Conservation (phyloP, 2,888 invertebrate species). For the Kryphioiulus occultus region DNA sequence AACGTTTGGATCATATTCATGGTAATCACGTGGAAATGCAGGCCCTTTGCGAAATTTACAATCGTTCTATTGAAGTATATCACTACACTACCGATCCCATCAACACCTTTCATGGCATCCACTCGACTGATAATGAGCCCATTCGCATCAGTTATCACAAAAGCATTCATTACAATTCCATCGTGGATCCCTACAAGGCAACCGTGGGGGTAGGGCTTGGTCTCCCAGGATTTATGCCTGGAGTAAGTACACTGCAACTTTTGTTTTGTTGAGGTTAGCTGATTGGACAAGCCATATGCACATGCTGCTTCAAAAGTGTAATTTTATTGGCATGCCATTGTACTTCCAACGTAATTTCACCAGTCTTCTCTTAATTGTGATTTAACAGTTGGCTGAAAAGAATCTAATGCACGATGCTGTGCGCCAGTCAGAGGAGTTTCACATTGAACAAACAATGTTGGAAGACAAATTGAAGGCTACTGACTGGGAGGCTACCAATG, state of each 20-base stretch:
- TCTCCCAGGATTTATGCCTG: conserved; percentile 79
- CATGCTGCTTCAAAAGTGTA: background rate
- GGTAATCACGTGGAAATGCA: conserved; percentile 93
- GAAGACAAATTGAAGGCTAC: conserved; percentile 88
- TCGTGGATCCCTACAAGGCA: conserved; percentile 81
- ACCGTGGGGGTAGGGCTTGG: conserved; percentile 85
- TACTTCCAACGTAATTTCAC: too few species aligned
- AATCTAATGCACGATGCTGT: conserved; percentile 77
- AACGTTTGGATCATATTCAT: conserved; percentile 79
- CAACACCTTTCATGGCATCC: conserved; percentile 82
- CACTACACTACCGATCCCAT: conserved; percentile 82
- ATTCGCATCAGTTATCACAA: conserved; percentile 86
- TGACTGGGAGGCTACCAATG: conserved; percentile 91
- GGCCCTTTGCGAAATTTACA: conserved; percentile 88
- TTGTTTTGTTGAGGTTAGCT: background rate
- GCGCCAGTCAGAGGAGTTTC: conserved; percentile 77
- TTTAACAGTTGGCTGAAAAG: conserved; percentile 70
- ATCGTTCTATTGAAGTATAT: conserved; percentile 85
- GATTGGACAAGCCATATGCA: background rate
- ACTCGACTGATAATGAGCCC: conserved; percentile 78
- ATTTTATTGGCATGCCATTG: background rate
- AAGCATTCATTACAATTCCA: conserved; percentile 86
- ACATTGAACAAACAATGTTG: conserved; percentile 87
- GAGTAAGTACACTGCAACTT: conserved; percentile 60
- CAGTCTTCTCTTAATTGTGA: background rate